Evolutionary conservation across 2,797 vertebrate species (phyloP), one percentile per base, ranked within the genome.

Genomic region (Hoplostethus atlanticus): DNA sequence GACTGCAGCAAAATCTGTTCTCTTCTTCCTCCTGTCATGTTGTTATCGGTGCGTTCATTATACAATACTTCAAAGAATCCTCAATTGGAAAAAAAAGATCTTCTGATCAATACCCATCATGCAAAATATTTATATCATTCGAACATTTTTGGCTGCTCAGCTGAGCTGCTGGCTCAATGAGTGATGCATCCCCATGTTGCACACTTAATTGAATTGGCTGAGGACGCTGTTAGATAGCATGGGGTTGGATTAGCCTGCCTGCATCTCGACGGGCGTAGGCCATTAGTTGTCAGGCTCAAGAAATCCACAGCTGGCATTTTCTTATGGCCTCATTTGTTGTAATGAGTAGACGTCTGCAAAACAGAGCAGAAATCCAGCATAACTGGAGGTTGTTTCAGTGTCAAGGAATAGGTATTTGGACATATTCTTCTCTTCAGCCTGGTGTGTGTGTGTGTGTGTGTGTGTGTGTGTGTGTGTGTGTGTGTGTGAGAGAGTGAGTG

Each of bases 141-240:
- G 4, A 70, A 10, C 79, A n/a, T 61, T 79, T 40, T 55, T 55
- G 31, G 40, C 48, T 54, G 51, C 61, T 21, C 4, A 0, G 47
- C 57, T 28, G 36, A 78, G 70, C 67, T 5, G 13, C 62, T 58
- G 79, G 58, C 73, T 80, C 5, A 0, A 38, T 81, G 81, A 81
- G 66, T 77, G 67, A 84, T 80, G 70, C 54, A 7, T 62, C 62
- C 54, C 42, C 57, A 15, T 72, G 64, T 68, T 65, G 62, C 61
- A 76, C 68, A 60, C 21, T 47, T 87, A 85, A 87, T 83, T 84
- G 60, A 86, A 84, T 80, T 73, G 73, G 63, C 75, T 77, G 44
- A 68, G 70, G 79, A 81, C 72, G 50, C n/a, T 1, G 63, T 80
- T 63, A 60, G 79, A 80, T 53, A 34, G 65, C 60, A n/a, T n/a